Evolutionary conservation across 2,888 invertebrate species (phyloP), one percentile per base, ranked within the genome.

Genomic region (Tricholauxania praeusta): DNA sequence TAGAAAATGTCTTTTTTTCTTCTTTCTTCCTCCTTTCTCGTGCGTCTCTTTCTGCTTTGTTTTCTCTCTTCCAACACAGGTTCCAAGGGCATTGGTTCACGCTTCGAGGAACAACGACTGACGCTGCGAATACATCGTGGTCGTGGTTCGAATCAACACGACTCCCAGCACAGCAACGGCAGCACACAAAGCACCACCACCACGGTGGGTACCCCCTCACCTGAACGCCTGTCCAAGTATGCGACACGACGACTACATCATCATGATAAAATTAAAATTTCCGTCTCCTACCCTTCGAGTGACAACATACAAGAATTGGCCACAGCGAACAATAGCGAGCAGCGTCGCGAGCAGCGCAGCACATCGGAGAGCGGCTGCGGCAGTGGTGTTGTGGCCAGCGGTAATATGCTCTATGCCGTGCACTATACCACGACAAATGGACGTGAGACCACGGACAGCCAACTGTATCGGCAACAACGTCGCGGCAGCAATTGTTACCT

Each of bases 71-170:
- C 17, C 1, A 4, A 48, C 12, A 12, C 69, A 84, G 92, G 92
- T 73, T 87, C 89, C n/a, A 90, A 90, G 79, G 92, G 92, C 57
- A 87, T 92, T 68, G 93, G 93, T 47, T 92, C 89, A 81, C 92
- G 96, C 39, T 96, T 96, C 84, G 95, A 96, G 80, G 95, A 96
- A 85, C 95, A 96, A 85, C 92, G 96, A n/a, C 89, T 97, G 52
- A 97, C 97, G 0, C 87, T 98, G 75, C 90, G 97, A 78, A 96
- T 98, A 80, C 97, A 98, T 87, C 90, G 97, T 0, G 97, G 97
- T 0, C 89, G 94, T 1, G 93, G 93, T 0, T 93, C 92, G 4
- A 91, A 91, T 79, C 92, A 91, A 47, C 92, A 91, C 6, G 92
- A 91, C 5, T 86, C 86, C 8, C 92, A 91, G 14, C 89, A 91